A percentile compares a stretch with the other conserved stretches of the same genome.
Conservation (phyloP, 2,888 invertebrate species). For the Hermaeophaga mercurialis region DNA sequence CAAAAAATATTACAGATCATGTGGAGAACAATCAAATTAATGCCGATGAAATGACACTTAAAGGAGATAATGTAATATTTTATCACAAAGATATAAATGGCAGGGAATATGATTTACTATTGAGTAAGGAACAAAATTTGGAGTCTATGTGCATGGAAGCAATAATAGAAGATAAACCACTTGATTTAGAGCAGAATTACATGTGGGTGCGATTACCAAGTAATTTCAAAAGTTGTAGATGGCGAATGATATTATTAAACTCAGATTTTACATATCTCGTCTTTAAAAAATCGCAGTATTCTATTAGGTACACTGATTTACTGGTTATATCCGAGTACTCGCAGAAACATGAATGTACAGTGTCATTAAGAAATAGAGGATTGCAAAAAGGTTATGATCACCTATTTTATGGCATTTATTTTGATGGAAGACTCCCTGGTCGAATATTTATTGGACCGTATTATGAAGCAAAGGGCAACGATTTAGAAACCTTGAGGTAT, state of each 20-base stretch:
- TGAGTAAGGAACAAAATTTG: slow-evolving; percentile 46
- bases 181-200: not conserved
- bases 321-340: slow-evolving; percentile 60
- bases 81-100: slow-evolving; percentile 41
- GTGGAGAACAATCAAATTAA: not conserved
- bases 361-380: slow-evolving; percentile 52
- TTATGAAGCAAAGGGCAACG: slow-evolving; percentile 34
- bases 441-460: slow-evolving; percentile 56
- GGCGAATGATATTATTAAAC: slow-evolving; percentile 64
- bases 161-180: slow-evolving; percentile 5
- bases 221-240: slow-evolving; percentile 46
- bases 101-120: slow-evolving; percentile 24
- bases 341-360: slow-evolving; percentile 58
- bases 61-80: slow-evolving; percentile 19
- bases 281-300: slow-evolving; percentile 59
- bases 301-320: slow-evolving; percentile 62
- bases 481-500: slow-evolving; percentile 50
- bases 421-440: slow-evolving; percentile 47
- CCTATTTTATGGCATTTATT: slow-evolving; percentile 52
- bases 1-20: slow-evolving; percentile 38
- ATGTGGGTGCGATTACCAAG: slow-evolving; percentile 40
- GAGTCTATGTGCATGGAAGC: slow-evolving; percentile 22
- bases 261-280: slow-evolving; percentile 62
- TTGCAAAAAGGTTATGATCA: slow-evolving; percentile 42
- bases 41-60: not conserved